These are phyloP conservation scores for Galaxias olidus DNA, from an alignment of 2,797 vertebrate genomes.

Conservation along the genomic window DNA sequence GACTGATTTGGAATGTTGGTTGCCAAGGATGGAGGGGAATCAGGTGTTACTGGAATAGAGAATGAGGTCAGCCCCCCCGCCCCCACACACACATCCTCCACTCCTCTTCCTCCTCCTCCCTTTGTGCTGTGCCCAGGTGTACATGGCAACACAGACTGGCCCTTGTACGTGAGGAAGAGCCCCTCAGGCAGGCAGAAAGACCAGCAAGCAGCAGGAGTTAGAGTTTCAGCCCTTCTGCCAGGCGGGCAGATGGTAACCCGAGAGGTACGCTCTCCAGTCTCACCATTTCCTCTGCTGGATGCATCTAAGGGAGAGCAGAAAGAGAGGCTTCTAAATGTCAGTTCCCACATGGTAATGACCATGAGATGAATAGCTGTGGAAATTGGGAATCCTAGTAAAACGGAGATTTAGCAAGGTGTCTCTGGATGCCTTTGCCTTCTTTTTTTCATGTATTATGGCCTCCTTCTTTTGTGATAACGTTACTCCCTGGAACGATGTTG, in stretches of 20 bases:
- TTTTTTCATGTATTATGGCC: neutral
- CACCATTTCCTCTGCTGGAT: slow-evolving; percentile 13
- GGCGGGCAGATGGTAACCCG: slow-evolving; percentile 63
- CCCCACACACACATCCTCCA: too few species aligned
- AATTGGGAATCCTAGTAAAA: neutral
- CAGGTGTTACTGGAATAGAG: slow-evolving; percentile 26
- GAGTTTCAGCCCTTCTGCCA: slow-evolving; percentile 40
- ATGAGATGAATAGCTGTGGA: neutral
- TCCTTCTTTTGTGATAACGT: slow-evolving; percentile 29
- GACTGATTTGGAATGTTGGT: slow-evolving; percentile 54
- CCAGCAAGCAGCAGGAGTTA: slow-evolving; percentile 48
- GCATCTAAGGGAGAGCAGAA: slow-evolving; percentile 51
- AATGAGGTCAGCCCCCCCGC: slow-evolving; percentile 34
- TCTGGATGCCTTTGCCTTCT: slow-evolving; percentile 8
- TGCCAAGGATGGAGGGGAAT: slow-evolving; percentile 32
- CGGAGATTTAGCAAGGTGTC: neutral
- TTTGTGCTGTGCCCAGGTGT: slow-evolving; percentile 47
- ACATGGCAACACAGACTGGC: slow-evolving; percentile 32
- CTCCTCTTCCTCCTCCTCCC: too few species aligned
- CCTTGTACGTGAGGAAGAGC: slow-evolving; percentile 45
- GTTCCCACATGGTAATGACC: slow-evolving; percentile 41
- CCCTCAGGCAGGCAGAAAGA: slow-evolving; percentile 20
- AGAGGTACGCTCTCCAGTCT: slow-evolving; percentile 28
- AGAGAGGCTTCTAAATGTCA: slow-evolving; percentile 31
- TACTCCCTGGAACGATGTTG: slow-evolving; percentile 42